Evolutionary conservation across 2,797 vertebrate genomes (phyloP).

Genomic region (Scarus forsteni): DNA sequence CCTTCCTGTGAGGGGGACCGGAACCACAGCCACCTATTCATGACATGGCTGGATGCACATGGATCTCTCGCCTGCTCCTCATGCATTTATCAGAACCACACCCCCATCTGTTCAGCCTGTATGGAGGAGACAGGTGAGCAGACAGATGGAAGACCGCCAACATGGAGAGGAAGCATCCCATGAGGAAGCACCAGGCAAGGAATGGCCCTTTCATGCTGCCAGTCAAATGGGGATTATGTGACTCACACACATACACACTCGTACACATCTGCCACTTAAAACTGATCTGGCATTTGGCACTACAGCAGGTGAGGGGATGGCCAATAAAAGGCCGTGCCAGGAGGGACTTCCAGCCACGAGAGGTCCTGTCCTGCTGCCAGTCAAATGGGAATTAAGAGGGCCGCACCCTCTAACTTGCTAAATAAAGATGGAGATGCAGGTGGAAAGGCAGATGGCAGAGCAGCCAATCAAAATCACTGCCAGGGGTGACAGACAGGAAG

Average conservation of each 20-base stretch:
- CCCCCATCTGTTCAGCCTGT: conserved; percentile 63
- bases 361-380: conserved; percentile 82
- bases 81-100: conserved; percentile 48
- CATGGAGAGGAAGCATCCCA: conserved; percentile 60
- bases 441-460: conserved; percentile 75
- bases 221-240: conserved; percentile 85
- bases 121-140: conserved; percentile 71
- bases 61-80: conserved; percentile 37
- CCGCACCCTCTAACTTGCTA: conserved; percentile 74
- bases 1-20: conserved; percentile 25
- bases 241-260: conserved; percentile 41
- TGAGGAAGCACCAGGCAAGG: conserved; percentile 56
- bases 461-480: conserved; percentile 76
- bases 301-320: conserved; percentile 57
- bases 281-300: conserved; percentile 69
- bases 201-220: conserved; percentile 80
- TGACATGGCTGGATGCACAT: conserved; percentile 33
- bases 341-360: conserved; percentile 76
- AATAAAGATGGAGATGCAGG: conserved; percentile 75
- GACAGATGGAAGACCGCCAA: conserved; percentile 76
- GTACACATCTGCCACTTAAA: conserved; percentile 71
- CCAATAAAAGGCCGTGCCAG: conserved; percentile 74
- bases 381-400: conserved; percentile 85
- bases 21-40: conserved; percentile 40
- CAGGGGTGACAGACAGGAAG: conserved; percentile 80